A percentile compares a stretch with the other conserved stretches of the same genome.
These are phyloP conservation scores for Xenotilapia longispinis DNA, from an alignment of 2,113 vertebrate species.

Conservation along the genomic window DNA sequence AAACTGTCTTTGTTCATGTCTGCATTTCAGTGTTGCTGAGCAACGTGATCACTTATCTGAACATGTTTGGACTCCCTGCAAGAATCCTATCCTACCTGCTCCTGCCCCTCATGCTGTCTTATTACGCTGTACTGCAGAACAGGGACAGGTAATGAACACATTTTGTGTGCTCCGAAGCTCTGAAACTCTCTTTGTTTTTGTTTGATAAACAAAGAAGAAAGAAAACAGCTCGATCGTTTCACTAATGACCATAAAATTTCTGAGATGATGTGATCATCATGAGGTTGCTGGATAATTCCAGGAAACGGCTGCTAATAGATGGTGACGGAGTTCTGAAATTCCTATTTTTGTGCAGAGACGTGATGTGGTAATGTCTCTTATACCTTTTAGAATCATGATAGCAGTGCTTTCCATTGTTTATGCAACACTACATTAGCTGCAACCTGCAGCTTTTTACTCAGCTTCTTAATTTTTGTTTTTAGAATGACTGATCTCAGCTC, in stretches of 20 bases:
- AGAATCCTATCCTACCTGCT: slow-evolving; percentile 31
- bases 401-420: neutral
- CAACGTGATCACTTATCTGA: slow-evolving; percentile 7
- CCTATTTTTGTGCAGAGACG: neutral
- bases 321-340: neutral
- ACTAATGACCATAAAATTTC: neutral
- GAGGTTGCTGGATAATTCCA: neutral
- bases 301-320: neutral
- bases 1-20: neutral
- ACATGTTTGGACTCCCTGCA: slow-evolving; percentile 3
- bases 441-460: neutral
- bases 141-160: slow-evolving; percentile 30
- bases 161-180: neutral
- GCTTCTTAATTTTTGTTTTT: neutral
- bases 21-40: slow-evolving; percentile 39
- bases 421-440: neutral
- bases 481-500: neutral
- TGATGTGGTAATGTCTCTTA: neutral
- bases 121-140: neutral
- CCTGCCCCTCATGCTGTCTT: slow-evolving; percentile 14
- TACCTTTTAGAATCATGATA: neutral
- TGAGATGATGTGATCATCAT: neutral
- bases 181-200: neutral
- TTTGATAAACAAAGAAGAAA: neutral
- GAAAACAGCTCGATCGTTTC: neutral